Percentiles rank a stretch among this genome's conserved stretches.
Conservation (phyloP, 1,140 invertebrate genomes). For the Drosophila fuyamai region DNA sequence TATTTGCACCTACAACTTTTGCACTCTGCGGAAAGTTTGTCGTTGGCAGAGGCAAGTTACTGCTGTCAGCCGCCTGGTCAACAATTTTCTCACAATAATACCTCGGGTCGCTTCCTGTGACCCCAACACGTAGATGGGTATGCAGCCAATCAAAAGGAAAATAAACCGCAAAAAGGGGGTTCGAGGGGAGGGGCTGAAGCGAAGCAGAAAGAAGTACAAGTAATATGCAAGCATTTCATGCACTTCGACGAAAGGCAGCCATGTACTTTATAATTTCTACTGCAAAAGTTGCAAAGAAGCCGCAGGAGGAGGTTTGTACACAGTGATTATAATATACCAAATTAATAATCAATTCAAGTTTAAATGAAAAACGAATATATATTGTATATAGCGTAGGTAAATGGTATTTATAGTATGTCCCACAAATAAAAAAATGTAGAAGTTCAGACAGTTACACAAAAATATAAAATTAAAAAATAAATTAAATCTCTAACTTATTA, state of each 20-base stretch:
- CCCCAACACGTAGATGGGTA: slow-evolving; percentile 56
- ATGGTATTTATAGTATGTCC: too few relatives aligned
- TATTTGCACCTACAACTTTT: slow-evolving; percentile 62
- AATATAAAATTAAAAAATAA: too few relatives aligned
- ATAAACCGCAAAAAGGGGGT: slow-evolving; percentile 45
- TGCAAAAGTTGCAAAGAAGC: slow-evolving; percentile 1
- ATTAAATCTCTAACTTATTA: too few relatives aligned
- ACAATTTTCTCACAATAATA: slow-evolving; percentile 58
- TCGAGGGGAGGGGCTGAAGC: slow-evolving; percentile 9
- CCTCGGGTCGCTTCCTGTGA: slow-evolving; percentile 66
- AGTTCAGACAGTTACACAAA: too few relatives aligned
- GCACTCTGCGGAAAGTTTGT: slow-evolving; percentile 48
- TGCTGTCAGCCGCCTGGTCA: slow-evolving; percentile 33
- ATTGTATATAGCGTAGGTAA: too few relatives aligned
- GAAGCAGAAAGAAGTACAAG: slow-evolving; percentile 45
- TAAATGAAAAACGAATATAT: too few relatives aligned
- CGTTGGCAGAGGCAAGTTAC: slow-evolving; percentile 29
- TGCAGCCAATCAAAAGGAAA: slow-evolving; percentile 66
- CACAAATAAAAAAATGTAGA: too few relatives aligned
- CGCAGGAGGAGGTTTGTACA: not conserved
- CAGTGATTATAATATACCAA: not conserved
- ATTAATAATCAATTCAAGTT: too few relatives aligned
- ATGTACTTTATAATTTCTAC: slow-evolving; percentile 70
- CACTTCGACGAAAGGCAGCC: slow-evolving; percentile 53
- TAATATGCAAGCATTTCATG: slow-evolving; percentile 77